A percentile compares a stretch with the other conserved stretches of the same genome.
phyloP scores from a whole-genome alignment of 2,797 vertebrate genomes.

The Rhadinocentrus ornatus region DNA sequence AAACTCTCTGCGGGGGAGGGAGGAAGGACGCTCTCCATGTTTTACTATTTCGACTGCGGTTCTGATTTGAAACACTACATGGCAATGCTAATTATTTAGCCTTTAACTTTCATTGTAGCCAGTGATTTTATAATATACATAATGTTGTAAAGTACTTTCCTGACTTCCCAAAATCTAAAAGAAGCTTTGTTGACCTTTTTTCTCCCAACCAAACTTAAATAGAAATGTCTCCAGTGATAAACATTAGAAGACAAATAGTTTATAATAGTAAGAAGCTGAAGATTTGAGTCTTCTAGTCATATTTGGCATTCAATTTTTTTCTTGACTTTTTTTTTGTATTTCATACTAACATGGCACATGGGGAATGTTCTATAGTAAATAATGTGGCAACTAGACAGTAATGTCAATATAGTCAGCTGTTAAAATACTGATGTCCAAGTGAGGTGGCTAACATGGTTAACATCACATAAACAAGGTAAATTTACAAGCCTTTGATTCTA shows the following conservation, averaged over 20 bases:
- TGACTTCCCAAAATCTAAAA: not conserved
- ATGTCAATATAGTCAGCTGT: conserved; percentile 18
- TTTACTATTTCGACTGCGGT: too few species aligned
- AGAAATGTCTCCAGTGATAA: conserved; percentile 37
- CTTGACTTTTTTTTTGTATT: conserved; percentile 23
- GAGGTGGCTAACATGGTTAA: conserved; percentile 36
- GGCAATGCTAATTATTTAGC: too few species aligned
- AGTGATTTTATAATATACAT: conserved; percentile 45
- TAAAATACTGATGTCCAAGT: conserved; percentile 28
- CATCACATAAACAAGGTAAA: conserved; percentile 52
- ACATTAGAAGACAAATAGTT: conserved; percentile 40
- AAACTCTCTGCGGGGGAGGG: too few species aligned
- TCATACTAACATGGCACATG: conserved; percentile 55
- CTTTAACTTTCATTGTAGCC: conserved; percentile 27
- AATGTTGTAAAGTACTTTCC: conserved; percentile 39
- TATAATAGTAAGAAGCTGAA: conserved; percentile 51
- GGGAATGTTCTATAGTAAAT: conserved; percentile 34
- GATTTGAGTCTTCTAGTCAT: conserved; percentile 49
- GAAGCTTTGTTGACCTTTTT: not conserved
- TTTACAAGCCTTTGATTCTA: conserved; percentile 52
- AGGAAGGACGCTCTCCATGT: too few species aligned
- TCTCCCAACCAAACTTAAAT: conserved; percentile 19
- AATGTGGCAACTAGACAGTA: conserved; percentile 37
- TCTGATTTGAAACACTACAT: too few species aligned
- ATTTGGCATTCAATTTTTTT: conserved; percentile 75